Evolutionary conservation across 2,113 vertebrate species (phyloP).

Genomic region (Isurus oxyrinchus): DNA sequence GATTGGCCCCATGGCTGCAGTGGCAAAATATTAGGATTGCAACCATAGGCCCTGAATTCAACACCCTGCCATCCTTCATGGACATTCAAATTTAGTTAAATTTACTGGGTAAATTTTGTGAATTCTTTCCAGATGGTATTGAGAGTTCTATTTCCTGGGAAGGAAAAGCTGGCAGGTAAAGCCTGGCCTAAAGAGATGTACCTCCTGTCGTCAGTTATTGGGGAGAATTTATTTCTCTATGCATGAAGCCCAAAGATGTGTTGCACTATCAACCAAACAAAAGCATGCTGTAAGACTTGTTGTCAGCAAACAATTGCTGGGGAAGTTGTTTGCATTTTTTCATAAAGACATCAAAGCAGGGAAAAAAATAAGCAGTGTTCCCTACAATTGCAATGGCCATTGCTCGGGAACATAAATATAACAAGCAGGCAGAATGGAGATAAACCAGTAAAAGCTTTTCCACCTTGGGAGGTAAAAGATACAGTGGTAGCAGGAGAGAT

Average conservation of each 20-base stretch:
- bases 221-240: background rate
- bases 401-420: background rate
- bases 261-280: background rate
- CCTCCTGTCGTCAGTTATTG: background rate
- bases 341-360: background rate
- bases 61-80: background rate
- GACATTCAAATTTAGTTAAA: background rate
- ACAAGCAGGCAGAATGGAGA: background rate
- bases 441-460: background rate
- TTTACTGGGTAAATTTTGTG: background rate
- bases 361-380: background rate
- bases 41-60: background rate
- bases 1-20: background rate
- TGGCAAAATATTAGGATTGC: background rate
- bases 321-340: background rate
- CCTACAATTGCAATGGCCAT: background rate
- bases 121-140: background rate
- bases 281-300: background rate
- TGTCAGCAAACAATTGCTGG: background rate
- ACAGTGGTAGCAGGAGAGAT: background rate
- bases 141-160: background rate
- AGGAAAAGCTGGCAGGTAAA: background rate
- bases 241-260: background rate
- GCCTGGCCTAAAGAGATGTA: background rate
- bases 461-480: background rate